phyloP scores from a whole-genome alignment of 2,797 vertebrate genomes.

The Sarcophilus harrisii region DNA sequence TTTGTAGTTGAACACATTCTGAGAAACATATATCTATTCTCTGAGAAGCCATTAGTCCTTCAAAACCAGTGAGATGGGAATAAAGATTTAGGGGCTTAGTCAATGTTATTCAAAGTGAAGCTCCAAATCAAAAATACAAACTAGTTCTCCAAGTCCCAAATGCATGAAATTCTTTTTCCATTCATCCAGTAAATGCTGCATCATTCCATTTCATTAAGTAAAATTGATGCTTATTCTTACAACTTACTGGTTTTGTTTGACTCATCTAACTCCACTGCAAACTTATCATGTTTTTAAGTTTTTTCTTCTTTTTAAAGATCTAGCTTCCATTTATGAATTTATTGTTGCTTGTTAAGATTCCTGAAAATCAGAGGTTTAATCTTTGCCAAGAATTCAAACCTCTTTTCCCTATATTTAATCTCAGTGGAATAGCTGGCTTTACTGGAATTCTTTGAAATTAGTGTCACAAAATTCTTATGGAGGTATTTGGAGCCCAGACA shows the following conservation, averaged over 20 bases:
- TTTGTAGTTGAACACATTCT: constrained; percentile 41
- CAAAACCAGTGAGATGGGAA: constrained; percentile 33
- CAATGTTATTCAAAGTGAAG: constrained; percentile 32
- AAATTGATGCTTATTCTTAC: constrained; percentile 42
- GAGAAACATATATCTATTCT: constrained; percentile 13
- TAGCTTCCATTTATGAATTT: constrained; percentile 55
- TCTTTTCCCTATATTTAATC: constrained; percentile 64
- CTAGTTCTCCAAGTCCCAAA: background rate
- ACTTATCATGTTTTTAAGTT: background rate
- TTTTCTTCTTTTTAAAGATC: constrained; percentile 9
- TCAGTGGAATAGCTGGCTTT: constrained; percentile 58
- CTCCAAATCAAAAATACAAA: background rate
- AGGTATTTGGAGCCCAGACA: constrained; percentile 55
- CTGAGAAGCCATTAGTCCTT: constrained; percentile 59
- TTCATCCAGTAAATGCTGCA: constrained; percentile 29
- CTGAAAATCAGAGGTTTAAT: constrained; percentile 66
- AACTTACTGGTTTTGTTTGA: constrained; percentile 18
- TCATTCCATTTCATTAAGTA: constrained; percentile 20
- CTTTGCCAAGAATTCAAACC: constrained; percentile 67
- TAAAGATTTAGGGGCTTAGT: constrained; percentile 15
- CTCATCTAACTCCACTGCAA: constrained; percentile 12
- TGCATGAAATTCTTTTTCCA: background rate
- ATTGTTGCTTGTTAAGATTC: constrained; percentile 72
- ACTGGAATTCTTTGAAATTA: constrained; percentile 65
- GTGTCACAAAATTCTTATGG: constrained; percentile 61